Base-by-base conservation (phyloP, 1,140 invertebrate species). In the Rhysida immarginata region DNA sequence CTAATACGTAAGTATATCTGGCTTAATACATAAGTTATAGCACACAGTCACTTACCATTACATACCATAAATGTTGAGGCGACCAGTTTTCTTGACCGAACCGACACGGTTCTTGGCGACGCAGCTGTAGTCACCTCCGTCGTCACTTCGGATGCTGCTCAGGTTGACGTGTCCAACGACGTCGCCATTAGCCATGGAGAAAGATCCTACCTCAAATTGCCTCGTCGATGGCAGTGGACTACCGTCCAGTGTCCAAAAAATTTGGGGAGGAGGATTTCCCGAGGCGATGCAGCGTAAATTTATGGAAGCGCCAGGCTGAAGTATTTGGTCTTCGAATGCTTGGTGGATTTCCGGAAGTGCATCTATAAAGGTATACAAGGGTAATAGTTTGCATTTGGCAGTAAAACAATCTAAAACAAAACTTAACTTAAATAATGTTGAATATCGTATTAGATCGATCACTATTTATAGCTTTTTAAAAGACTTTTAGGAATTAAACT, bases 101-200 rank as follows among this genome's bases (percentile, higher is more conserved):
- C 80, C 78, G 24, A 92, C 85, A 48, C 79, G 78, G 71, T 95
- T 96, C 56, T 78, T 80, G 0, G 90, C 91, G 8, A 79, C 78
- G 68, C 92, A 96, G 20, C 82, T 79, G 68, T 93, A 96, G 66
- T 92, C 83, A 14, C 92, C 92, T 46, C 91, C 91, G 70, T 94
- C 89, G 75, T 91, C 84, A 46, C 88, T 84, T 58, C 83, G 81
- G 26, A 90, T 81, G 56, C 82, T 80, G 60, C 84, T 87, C 62
- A 96, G 87, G 74, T 96, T 96, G 59, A 96, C 85, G 74, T 93
- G 89, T 64, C 89, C 92, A 67, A 95, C 86, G 42, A 95, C 87
- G 69, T 92, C 86, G 62, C 91, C 89, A 69, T 92, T 85, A 11
- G 85, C 78, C 1, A 87, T 93, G 53, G 91, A 86, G 71, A 89